A percentile compares a stretch with the other conserved stretches of the same genome.
Evolutionary conservation across 2,888 invertebrate species (phyloP).

Genomic region (Trissoscelio sp.): DNA sequence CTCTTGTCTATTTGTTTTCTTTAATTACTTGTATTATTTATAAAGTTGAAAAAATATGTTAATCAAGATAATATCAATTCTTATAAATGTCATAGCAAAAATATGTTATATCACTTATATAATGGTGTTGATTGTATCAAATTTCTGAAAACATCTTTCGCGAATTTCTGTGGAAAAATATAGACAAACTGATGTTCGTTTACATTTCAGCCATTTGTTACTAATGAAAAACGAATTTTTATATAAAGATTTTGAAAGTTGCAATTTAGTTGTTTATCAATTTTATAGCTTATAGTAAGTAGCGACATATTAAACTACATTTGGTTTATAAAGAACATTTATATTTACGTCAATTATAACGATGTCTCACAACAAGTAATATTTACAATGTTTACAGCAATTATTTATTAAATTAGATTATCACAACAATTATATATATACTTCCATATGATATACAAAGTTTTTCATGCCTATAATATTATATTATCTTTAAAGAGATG

Average conservation of each 20-base stretch:
- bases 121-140: slow-evolving; percentile 8
- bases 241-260: no score
- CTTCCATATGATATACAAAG: neutral
- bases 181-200: no score
- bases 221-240: no score
- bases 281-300: no score
- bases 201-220: no score
- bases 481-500: neutral
- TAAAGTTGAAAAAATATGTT: slow-evolving; percentile 14
- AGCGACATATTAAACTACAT: no score
- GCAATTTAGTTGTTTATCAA: no score
- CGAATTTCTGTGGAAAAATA: neutral
- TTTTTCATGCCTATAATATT: neutral
- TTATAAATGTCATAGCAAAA: slow-evolving; percentile 35
- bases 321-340: slow-evolving; percentile 1
- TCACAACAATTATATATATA: slow-evolving; percentile 11
- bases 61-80: slow-evolving; percentile 7
- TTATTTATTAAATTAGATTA: slow-evolving; percentile 9
- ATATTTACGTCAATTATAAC: slow-evolving; percentile 13
- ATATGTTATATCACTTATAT: slow-evolving; percentile 5
- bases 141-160: neutral
- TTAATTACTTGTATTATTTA: neutral
- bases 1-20: neutral
- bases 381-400: slow-evolving; percentile 45
- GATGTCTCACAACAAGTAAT: slow-evolving; percentile 6